Conservation (phyloP, 2,888 invertebrate genomes). For the Epiblema foenella region DNA sequence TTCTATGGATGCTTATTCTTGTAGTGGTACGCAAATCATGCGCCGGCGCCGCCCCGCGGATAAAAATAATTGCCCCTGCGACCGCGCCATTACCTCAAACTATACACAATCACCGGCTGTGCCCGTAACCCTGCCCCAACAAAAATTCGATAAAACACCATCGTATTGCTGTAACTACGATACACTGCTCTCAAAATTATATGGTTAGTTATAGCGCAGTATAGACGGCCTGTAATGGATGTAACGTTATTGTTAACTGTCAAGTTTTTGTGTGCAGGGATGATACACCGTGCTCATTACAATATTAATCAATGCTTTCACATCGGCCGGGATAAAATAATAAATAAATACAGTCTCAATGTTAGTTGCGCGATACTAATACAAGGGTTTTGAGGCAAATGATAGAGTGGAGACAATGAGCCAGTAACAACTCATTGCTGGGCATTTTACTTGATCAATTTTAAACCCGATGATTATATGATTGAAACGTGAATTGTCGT, state of each 20-base stretch:
- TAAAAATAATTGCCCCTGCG: conserved; percentile 75
- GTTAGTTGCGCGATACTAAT: conserved; percentile 68
- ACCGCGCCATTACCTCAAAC: conserved; percentile 73
- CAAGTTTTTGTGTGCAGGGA: conserved; percentile 43
- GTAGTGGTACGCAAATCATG: conserved; percentile 70
- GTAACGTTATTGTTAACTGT: neutral
- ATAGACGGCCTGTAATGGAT: conserved; percentile 13
- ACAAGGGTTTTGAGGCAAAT: conserved; percentile 58
- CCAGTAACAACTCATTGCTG: conserved; percentile 30
- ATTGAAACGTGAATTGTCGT: conserved; percentile 12
- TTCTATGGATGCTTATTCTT: conserved; percentile 33
- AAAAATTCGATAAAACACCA: conserved; percentile 15
- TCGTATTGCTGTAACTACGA: neutral
- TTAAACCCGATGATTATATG: conserved; percentile 30
- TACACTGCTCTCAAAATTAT: conserved; percentile 15
- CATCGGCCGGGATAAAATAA: conserved; percentile 63
- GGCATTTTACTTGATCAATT: conserved; percentile 22
- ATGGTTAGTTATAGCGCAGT: neutral
- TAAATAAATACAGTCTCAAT: conserved; percentile 56
- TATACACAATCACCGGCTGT: conserved; percentile 75
- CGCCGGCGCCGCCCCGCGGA: conserved; percentile 58
- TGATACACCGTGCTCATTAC: conserved; percentile 73
- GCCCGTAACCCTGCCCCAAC: conserved; percentile 47
- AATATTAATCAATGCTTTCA: conserved; percentile 80
- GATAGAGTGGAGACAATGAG: conserved; percentile 53